phyloP scores from a whole-genome alignment of 2,797 vertebrate genomes.

The Chrosomus eos region DNA sequence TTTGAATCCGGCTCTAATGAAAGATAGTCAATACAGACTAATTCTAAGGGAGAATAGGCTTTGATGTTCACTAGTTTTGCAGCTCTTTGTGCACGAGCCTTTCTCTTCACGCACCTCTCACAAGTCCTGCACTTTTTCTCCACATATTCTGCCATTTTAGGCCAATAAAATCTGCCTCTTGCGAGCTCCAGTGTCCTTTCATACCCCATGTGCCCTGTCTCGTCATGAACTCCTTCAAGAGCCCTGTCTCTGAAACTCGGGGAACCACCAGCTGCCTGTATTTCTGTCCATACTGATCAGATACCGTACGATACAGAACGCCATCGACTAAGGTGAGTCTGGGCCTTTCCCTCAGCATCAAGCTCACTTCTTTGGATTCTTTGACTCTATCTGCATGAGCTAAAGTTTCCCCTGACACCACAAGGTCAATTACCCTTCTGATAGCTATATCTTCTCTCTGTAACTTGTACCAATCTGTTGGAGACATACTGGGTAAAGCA shows the following conservation, averaged over 20 bases:
- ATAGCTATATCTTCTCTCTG: slow-evolving; percentile 13
- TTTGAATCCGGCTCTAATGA: no score
- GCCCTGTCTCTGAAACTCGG: not conserved
- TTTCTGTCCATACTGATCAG: slow-evolving; percentile 2
- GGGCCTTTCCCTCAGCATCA: slow-evolving; percentile 2
- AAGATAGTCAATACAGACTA: no score
- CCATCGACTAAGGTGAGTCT: not conserved
- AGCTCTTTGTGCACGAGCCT: no score
- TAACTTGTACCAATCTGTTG: not conserved
- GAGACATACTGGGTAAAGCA: not conserved
- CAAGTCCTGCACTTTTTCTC: slow-evolving; percentile 14
- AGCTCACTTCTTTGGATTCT: not conserved
- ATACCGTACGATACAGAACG: not conserved
- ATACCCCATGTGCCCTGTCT: slow-evolving; percentile 10
- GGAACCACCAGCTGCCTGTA: not conserved
- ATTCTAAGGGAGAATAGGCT: no score
- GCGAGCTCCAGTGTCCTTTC: not conserved
- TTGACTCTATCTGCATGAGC: not conserved
- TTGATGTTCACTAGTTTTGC: no score
- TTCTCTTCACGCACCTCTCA: no score
- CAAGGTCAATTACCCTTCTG: not conserved
- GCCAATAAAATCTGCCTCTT: not conserved
- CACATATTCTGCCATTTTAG: slow-evolving; percentile 4
- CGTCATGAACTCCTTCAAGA: slow-evolving; percentile 1
- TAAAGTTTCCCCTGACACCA: not conserved